Evolutionary conservation across 2,797 vertebrate genomes (phyloP), one percentile per base, ranked within the genome.

Genomic region (Falco novaeseelandiae): DNA sequence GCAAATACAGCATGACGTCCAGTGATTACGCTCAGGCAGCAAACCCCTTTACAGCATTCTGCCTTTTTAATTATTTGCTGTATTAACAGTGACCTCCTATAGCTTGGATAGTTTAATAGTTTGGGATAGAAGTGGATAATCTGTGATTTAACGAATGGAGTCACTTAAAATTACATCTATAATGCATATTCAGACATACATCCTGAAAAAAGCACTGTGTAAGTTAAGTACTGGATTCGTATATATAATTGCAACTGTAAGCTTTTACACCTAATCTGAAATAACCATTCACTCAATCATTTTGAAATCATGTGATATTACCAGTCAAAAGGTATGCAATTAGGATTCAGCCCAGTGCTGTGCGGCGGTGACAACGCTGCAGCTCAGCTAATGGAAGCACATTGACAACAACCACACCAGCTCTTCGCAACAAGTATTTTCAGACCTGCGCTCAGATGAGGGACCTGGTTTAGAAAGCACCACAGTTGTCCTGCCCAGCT

Each of bases 401-500:
- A 10, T 14, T 52, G 83, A 85, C 81, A 91, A 71, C 78, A 52
- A 65, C 90, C 97, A 11, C 48, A 5, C 57, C 72, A 23, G 80
- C 73, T 51, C 87, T 44, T 48, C 20, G 26, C 94, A 78, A 87
- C 90, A 40, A 79, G 87, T 20, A 48, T 77, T 92, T 92, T n/a
- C 22, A n/a, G 83, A 86, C 87, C 77, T 18, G 36, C 8, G 14
- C 66, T 71, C 12, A 19, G 86, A 62, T n/a, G 61, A 82, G 80
- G 73, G 46, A 15, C 89, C 89, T 94, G 82, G 96, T 97, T 98
- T 96, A 97, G 98, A 98, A 97, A 98, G 97, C 98, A 97, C 97
- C 98, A 2, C 38, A 4, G 21, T 9, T 98, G 80, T 98, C 98
- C 98, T 98, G 98, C 98, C 96, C 95, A 78, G 98, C 98, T 98